Percentiles rank a stretch among this genome's conserved stretches.
Conservation (phyloP, 2,888 invertebrate genomes). For the Eristalinus sepulchralis region DNA sequence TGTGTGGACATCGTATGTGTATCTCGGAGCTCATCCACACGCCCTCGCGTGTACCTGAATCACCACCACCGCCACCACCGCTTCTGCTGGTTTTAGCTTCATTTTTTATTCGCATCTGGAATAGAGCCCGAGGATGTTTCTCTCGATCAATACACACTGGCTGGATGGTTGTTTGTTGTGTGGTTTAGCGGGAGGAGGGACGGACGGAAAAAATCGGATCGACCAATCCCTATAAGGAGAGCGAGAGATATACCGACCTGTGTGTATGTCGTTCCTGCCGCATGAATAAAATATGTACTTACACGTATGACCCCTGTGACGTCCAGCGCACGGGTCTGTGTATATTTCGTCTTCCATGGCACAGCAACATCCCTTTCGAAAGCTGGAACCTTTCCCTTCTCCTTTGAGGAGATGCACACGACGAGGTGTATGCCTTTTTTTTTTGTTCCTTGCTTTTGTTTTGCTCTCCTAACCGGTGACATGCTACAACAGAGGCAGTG, state of each 20-base stretch:
- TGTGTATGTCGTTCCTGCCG: slow-evolving; percentile 4
- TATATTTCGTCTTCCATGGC: neutral
- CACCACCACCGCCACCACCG: neutral
- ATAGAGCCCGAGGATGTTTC: slow-evolving; percentile 37
- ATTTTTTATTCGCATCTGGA: slow-evolving; percentile 28
- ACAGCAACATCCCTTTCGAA: slow-evolving; percentile 18
- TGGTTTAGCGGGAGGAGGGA: neutral
- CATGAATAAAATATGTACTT: slow-evolving; percentile 13
- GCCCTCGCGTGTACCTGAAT: slow-evolving; percentile 59
- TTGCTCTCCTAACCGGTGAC: neutral
- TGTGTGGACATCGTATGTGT: neutral
- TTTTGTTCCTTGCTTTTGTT: neutral
- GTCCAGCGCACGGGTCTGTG: neutral
- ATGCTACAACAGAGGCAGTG: neutral
- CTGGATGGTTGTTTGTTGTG: neutral
- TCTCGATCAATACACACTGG: slow-evolving; percentile 45
- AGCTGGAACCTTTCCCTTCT: slow-evolving; percentile 17
- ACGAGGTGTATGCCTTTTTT: neutral
- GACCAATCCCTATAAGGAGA: slow-evolving; percentile 20
- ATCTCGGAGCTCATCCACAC: slow-evolving; percentile 24
- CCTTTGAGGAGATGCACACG: neutral
- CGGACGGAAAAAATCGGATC: slow-evolving; percentile 11
- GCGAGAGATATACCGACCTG: slow-evolving; percentile 17
- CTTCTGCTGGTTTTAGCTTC: neutral
- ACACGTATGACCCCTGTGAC: slow-evolving; percentile 7